Evolutionary conservation across 2,888 invertebrate genomes (phyloP), one percentile per base, ranked within the genome.

Genomic region (Pharmacophagus antenor): DNA sequence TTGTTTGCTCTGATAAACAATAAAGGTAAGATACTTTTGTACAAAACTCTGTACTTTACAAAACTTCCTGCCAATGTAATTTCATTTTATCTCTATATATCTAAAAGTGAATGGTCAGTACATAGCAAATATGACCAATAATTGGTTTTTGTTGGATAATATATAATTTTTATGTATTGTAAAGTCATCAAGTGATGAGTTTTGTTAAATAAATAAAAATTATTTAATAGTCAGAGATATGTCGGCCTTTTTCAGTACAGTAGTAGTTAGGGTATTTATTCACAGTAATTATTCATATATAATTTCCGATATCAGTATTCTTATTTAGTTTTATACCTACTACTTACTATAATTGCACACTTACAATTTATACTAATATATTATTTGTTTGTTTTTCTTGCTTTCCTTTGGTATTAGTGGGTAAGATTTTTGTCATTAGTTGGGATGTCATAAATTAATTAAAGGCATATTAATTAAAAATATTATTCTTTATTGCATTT

Each of bases 1-100:
- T 92, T 99, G 44, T 98, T 98, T 82, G 98, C 99, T 15, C 93
- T 99, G 84, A 96, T 96, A 62, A 96, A 96, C 79, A 99, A 99
- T 88, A 93, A 94, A 94, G 98, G 99, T 98, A 10, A 56, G 50
- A 18, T 44, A n/a, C 4, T 20, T 44, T n/a, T n/a, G n/a, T 37
- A n/a, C n/a, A 5, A 37, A 4, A 37, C 10, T 37, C 3, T 3
- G 15, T 1, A 4, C n/a, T 37, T 15, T n/a, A 37, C 15, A 37
- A n/a, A n/a, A n/a, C n/a, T 15, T 37, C 37, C n/a, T 15, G 37
- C 37, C n/a, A 37, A n/a, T 37, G 4, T 37, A 37, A n/a, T n/a
- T 37, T 37, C n/a, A 6, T 37, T 37, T 18, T 25, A 17, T 41
- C 17, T 51, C n/a, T 37, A n/a, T n/a, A n/a, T 37, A n/a, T 37